Base-by-base conservation (phyloP, 2,113 vertebrate species). In the Cephalopholis sonnerati region DNA sequence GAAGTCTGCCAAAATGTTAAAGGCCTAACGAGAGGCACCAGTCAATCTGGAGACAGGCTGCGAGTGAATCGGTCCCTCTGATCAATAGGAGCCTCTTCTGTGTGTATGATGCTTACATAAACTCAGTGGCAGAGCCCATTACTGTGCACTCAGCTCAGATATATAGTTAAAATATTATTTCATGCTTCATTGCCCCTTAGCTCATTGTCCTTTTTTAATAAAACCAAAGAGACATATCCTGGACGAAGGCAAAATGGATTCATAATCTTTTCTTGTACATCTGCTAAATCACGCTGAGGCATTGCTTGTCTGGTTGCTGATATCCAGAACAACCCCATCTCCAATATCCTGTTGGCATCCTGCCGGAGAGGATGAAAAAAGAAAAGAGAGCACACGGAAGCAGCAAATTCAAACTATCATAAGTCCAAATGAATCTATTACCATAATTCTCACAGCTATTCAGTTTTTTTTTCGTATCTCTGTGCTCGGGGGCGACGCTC, bases 381-480 rank as follows among this genome's bases (percentile, higher is more conserved):
- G 32, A 12, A 74, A 81, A 36, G 50, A 76, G 20, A 74, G 64
- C 48, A 63, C 50, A 70, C 22, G 36, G 76, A 74, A 64, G 64
- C 73, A 79, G 62, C 75, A 66, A 75, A 81, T 82, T 84, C 57
- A 64, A 87, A 78, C 70, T 71, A 83, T 92, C 82, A 86, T 81
- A 67, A 88, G 62, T 87, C 87, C 82, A 92, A 93, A 94, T 93
- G 54, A 90, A 86, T 62, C 84, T 63, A 86, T 89, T 91, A 85
- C 79, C 86, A 91, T 93, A 87, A 86, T 80, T 89, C 81, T 83
- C 83, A 71, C 74, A 82, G 83, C 81, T 58, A 69, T 81, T 79
- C 54, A 24, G 55, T 74, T 81, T 74, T 44, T 74, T 44, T 80
- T 66, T 73, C 68, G 72, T 77, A 72, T 83, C 53, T 63, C 63